Evolutionary conservation across 2,888 invertebrate genomes (phyloP).

Genomic region (Mesorhabditis sp.): DNA sequence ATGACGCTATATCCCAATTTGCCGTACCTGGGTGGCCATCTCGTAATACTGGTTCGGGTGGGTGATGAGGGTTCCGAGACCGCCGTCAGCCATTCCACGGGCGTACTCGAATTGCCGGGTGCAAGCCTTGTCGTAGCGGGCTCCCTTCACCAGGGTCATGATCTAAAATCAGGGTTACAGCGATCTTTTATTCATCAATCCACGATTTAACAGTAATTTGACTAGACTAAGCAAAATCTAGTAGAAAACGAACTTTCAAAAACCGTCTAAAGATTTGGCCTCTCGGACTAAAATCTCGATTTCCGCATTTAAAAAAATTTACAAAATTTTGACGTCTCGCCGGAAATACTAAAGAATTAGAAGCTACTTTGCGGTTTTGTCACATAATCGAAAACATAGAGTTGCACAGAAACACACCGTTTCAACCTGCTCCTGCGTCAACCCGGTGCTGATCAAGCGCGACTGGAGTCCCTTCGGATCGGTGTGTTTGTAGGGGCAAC

Average conservation of each 20-base stretch:
- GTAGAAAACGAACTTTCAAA: too few relatives aligned
- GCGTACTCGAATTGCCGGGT: slow-evolving; percentile 50
- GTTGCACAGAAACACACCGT: slow-evolving; percentile 16
- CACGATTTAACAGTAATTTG: too few relatives aligned
- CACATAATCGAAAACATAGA: neutral
- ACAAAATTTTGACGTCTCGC: too few relatives aligned
- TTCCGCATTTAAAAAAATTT: too few relatives aligned
- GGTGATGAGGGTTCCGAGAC: slow-evolving; percentile 48
- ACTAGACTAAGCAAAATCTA: too few relatives aligned
- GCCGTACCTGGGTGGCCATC: slow-evolving; percentile 36
- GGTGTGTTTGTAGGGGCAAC: slow-evolving; percentile 85
- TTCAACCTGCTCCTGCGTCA: slow-evolving; percentile 34
- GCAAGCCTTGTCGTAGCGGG: slow-evolving; percentile 51
- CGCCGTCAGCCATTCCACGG: slow-evolving; percentile 46
- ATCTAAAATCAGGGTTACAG: neutral
- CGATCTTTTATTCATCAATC: neutral
- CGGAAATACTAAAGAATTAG: too few relatives aligned
- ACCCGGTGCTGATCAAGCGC: slow-evolving; percentile 24
- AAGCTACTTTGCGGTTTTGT: too few relatives aligned
- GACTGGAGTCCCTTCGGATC: slow-evolving; percentile 70
- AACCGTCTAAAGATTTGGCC: too few relatives aligned
- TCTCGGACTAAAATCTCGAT: too few relatives aligned
- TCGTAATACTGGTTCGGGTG: slow-evolving; percentile 57
- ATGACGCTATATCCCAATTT: neutral
- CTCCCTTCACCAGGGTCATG: slow-evolving; percentile 17